These are phyloP conservation scores for Limosa lapponica DNA, from an alignment of 2,797 vertebrate genomes.

Conservation along the genomic window DNA sequence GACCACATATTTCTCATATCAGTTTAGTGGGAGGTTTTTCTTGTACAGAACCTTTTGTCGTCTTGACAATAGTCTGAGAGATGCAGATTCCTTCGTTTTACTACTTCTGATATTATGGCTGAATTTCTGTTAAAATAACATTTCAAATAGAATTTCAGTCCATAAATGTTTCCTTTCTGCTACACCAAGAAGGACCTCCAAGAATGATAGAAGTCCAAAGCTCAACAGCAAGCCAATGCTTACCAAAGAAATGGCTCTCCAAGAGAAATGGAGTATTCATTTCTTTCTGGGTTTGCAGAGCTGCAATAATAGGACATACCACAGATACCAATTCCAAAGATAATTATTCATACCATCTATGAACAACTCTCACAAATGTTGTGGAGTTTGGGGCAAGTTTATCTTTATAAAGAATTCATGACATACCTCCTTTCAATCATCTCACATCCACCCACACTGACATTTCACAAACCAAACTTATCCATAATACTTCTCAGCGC, in stretches of 20 bases:
- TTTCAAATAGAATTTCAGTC: not conserved
- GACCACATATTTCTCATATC: not conserved
- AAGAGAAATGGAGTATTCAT: not conserved
- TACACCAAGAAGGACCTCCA: not conserved
- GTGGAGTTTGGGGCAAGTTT: conserved; percentile 50
- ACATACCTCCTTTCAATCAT: conserved; percentile 63
- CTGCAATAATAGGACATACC: not conserved
- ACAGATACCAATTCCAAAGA: not conserved
- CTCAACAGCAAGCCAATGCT: not conserved
- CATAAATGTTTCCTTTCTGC: not conserved
- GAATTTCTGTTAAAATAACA: not conserved
- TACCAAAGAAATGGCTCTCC: not conserved
- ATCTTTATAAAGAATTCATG: conserved; percentile 63
- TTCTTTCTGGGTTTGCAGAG: not conserved
- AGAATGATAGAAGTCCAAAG: not conserved
- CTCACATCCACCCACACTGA: conserved; percentile 70
- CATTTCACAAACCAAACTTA: conserved; percentile 69
- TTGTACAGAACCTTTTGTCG: not conserved
- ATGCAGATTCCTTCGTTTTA: not conserved
- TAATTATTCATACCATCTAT: conserved; percentile 64
- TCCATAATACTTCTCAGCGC: conserved; percentile 40
- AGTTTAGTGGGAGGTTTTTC: not conserved
- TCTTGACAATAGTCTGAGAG: not conserved
- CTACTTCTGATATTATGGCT: not conserved
- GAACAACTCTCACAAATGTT: conserved; percentile 60